These are phyloP conservation scores for Chiloscyllium punctatum DNA, from an alignment of 2,797 vertebrate species.

Conservation along the genomic window DNA sequence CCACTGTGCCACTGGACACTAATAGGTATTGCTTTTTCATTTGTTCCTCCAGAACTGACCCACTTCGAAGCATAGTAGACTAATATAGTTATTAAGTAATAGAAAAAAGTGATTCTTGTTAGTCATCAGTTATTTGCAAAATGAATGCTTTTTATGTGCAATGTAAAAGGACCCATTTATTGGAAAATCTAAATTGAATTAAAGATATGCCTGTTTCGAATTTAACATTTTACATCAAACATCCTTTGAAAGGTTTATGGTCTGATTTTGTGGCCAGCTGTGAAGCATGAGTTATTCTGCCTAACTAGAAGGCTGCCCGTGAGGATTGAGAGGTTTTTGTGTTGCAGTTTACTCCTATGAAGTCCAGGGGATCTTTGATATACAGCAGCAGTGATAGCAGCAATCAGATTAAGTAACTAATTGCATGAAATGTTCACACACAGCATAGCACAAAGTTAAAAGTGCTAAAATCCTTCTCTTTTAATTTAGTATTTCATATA, in stretches of 20 bases:
- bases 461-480: neutral
- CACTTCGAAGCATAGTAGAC: neutral
- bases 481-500: neutral
- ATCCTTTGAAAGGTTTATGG: neutral
- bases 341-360: neutral
- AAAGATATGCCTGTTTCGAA: neutral
- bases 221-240: neutral
- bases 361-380: neutral
- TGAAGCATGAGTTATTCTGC: neutral
- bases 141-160: neutral
- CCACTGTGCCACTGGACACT: no score
- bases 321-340: neutral
- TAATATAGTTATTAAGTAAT: neutral
- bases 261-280: neutral
- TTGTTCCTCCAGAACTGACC: neutral
- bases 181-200: neutral
- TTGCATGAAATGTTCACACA: neutral
- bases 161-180: neutral
- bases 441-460: neutral
- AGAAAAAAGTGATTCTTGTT: neutral
- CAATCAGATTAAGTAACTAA: neutral
- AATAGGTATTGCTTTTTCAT: neutral
- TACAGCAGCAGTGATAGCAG: neutral
- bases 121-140: neutral
- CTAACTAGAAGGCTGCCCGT: neutral